phyloP scores from a whole-genome alignment of 2,113 vertebrate species.

The Coracopsis vasa region DNA sequence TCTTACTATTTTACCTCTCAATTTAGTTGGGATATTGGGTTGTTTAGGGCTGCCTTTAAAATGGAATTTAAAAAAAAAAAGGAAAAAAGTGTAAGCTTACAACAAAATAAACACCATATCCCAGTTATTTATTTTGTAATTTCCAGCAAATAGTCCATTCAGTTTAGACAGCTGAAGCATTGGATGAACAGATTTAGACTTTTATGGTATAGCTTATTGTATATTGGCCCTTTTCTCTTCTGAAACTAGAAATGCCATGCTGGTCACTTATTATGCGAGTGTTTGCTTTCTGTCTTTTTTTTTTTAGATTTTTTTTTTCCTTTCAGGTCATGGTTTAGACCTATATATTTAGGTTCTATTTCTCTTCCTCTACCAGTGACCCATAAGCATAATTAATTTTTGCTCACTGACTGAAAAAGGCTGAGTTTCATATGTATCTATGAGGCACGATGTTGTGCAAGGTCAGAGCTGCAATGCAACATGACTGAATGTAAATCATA shows the following conservation, averaged over 20 bases:
- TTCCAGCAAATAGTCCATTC: neutral
- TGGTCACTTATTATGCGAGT: neutral
- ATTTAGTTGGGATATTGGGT: neutral
- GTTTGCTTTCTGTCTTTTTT: neutral
- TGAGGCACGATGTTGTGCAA: neutral
- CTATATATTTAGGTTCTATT: neutral
- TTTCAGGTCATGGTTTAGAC: neutral
- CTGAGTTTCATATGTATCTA: neutral
- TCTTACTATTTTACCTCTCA: neutral
- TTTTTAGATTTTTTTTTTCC: neutral
- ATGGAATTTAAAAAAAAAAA: neutral
- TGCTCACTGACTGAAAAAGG: neutral
- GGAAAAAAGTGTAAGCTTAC: rapidly evolving
- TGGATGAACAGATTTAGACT: neutral
- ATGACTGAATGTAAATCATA: neutral
- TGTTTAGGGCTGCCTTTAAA: neutral
- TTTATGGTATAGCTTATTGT: neutral
- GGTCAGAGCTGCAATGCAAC: neutral
- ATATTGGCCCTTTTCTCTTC: neutral
- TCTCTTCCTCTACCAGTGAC: neutral
- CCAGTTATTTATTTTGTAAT: neutral
- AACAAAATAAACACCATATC: neutral
- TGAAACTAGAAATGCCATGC: neutral
- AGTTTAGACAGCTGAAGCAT: neutral
- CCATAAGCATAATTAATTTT: neutral